Evolutionary conservation across 2,888 invertebrate genomes (phyloP).

Genomic region (Hemithea aestivaria): DNA sequence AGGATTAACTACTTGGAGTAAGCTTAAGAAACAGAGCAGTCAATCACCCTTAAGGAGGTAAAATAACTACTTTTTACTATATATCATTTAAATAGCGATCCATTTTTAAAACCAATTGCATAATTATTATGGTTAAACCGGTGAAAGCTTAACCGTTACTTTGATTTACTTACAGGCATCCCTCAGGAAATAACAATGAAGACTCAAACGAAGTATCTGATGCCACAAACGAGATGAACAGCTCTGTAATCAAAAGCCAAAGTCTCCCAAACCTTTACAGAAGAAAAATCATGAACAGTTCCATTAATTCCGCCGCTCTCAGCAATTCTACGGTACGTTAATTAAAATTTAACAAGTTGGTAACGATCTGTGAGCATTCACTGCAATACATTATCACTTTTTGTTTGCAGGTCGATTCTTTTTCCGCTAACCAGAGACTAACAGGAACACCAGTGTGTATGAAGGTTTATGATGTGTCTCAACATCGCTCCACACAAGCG

Average conservation of each 20-base stretch:
- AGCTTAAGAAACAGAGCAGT: constrained; percentile 85
- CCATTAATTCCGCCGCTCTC: constrained; percentile 76
- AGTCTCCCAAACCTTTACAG: constrained; percentile 87
- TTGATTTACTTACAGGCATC: constrained; percentile 76
- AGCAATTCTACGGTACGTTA: constrained; percentile 85
- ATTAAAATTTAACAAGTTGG: constrained; percentile 24
- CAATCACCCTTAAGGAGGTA: constrained; percentile 82
- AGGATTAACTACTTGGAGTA: constrained; percentile 93
- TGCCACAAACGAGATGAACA: constrained; percentile 78
- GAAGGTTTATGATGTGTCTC: constrained; percentile 73
- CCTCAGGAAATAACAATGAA: constrained; percentile 87
- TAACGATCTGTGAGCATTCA: constrained; percentile 23
- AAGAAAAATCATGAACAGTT: constrained; percentile 74
- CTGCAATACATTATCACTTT: constrained; percentile 30
- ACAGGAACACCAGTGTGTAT: constrained; percentile 64
- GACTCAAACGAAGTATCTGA: constrained; percentile 75
- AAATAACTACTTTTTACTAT: constrained; percentile 19
- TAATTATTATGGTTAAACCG: too few species aligned
- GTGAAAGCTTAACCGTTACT: too few species aligned
- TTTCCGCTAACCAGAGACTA: constrained; percentile 67
- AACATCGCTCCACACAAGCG: constrained; percentile 61
- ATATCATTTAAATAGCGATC: too few species aligned
- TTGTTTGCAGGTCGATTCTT: constrained; percentile 71
- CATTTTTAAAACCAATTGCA: too few species aligned
- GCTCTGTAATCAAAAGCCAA: constrained; percentile 84